phyloP scores from a whole-genome alignment of 1,140 invertebrate species.

The Lamellibrachia luymesi region DNA sequence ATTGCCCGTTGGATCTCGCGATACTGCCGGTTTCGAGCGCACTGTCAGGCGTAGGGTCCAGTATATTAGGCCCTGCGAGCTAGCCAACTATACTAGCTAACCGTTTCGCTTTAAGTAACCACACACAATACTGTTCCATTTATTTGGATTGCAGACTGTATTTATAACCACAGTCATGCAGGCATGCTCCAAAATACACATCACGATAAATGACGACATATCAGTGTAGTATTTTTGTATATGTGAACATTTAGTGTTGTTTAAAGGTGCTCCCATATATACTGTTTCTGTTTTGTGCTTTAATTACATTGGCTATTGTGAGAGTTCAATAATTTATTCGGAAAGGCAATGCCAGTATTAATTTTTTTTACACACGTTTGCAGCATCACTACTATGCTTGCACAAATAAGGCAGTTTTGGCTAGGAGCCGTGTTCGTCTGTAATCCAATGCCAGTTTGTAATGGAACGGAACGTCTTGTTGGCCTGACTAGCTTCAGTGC shows the following conservation, averaged over 20 bases:
- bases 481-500: not conserved
- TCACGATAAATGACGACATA: not conserved
- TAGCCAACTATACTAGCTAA: not conserved
- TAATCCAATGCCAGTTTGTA: not conserved
- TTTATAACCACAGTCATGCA: not conserved
- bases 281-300: not conserved
- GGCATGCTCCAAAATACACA: not conserved
- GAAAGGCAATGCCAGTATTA: not conserved
- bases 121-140: not conserved
- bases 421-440: not conserved
- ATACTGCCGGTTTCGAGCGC: conserved; percentile 42
- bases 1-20: conserved; percentile 51
- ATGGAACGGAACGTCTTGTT: not conserved
- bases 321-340: not conserved
- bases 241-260: not conserved
- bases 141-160: not conserved
- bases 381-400: not conserved
- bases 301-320: too few species aligned
- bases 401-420: not conserved
- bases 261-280: not conserved
- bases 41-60: conserved; percentile 11
- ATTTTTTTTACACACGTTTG: not conserved
- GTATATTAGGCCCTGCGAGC: not conserved
- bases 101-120: not conserved
- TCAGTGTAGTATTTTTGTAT: not conserved